Evolutionary conservation across 1,140 invertebrate species (phyloP), one percentile per base, ranked within the genome.

Genomic region (Apocrypta bakeri): DNA sequence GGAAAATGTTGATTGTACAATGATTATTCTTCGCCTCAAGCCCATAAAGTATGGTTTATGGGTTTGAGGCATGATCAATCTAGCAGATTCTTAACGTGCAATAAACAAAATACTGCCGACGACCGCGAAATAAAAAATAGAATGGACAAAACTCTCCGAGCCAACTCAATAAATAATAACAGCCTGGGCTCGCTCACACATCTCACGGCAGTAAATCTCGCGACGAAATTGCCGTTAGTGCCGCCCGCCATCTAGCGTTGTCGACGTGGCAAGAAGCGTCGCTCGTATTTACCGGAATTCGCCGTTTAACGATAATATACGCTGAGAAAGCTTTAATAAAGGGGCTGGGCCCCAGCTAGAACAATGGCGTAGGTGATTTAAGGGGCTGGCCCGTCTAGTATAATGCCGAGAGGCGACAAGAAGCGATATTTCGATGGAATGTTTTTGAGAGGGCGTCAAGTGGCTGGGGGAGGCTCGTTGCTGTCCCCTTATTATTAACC

Each of bases 221-320:
- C 33, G 40, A 25, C 31, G 25, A 81, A 81, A 75, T 75, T 68
- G 79, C 79, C 37, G 63, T 8, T 31, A 56, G 25, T 12, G 6
- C 24, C 21, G 48, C 17, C 14, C 48, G 48, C 48, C 48, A 21
- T 6, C 48, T 56, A 56, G 48, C 48, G 48, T 56, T 21, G 48
- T 56, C 21, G 48, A 7, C 48, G 48, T 11, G 48, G 29, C 29
- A 72, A 71, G 66, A 72, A 25, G 68, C 68, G 78, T 48, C 3
- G 31, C 63, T 27, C 42, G 29, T 71, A 71, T 71, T 78, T 78
- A 71, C 64, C 37, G 25, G 56, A 56, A 27, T 25, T 56, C 56
- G 69, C 56, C 42, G 33, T 81, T 73, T 81, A 81, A 81, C 79
- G 69, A 81, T 81, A 81, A 81, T 81, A 68, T 75, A 81, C 72